phyloP scores from a whole-genome alignment of 2,797 vertebrate genomes.

The Paguma larvata region DNA sequence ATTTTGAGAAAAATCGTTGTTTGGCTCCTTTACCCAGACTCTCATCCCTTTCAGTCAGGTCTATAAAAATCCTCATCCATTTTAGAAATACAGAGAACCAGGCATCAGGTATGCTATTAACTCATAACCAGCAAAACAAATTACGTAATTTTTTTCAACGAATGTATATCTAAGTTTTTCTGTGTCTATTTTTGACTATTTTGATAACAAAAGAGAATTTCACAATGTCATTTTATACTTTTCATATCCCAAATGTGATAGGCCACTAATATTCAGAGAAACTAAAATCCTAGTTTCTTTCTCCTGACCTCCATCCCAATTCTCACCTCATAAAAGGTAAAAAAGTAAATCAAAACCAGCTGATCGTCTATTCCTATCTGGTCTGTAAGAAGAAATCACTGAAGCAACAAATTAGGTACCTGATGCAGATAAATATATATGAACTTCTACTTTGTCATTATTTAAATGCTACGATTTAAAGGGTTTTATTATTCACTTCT shows the following conservation, averaged over 20 bases:
- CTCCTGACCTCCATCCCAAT: neutral
- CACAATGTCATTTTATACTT: neutral
- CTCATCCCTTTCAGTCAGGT: neutral
- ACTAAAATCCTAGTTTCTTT: neutral
- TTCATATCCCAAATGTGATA: neutral
- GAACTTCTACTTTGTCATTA: conserved; percentile 16
- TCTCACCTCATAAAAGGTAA: conserved; percentile 24
- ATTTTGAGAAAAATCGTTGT: conserved; percentile 60
- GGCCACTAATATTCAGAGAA: neutral
- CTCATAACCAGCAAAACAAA: conserved; percentile 8
- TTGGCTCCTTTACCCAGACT: neutral
- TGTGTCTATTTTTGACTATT: neutral
- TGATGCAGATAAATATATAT: conserved; percentile 50
- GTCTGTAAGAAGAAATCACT: conserved; percentile 30
- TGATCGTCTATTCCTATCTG: neutral
- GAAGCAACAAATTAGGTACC: conserved; percentile 54
- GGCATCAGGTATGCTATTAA: neutral
- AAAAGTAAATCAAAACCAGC: neutral
- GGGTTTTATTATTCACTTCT: conserved; percentile 25
- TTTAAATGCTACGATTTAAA: conserved; percentile 44
- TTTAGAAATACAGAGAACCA: conserved; percentile 31
- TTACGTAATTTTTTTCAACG: neutral
- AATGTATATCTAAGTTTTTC: neutral
- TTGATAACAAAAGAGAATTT: conserved; percentile 56
- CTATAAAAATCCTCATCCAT: conserved; percentile 13